Evolutionary conservation across 1,140 invertebrate species (phyloP), one percentile per base, ranked within the genome.

Genomic region (Cryptotermes secundus): DNA sequence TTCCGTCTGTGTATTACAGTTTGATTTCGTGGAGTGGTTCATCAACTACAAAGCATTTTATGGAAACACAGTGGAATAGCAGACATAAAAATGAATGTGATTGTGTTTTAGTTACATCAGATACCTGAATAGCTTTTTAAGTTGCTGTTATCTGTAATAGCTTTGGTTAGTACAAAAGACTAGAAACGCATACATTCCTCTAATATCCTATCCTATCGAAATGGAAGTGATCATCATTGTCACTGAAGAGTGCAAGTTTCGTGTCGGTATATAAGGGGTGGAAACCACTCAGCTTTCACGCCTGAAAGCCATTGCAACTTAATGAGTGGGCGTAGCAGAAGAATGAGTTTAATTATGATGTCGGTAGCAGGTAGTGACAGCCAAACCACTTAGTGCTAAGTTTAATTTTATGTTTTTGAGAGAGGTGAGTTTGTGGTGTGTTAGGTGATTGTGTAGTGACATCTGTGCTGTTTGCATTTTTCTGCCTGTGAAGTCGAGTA

Each of bases 1-100:
- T 72, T 72, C 59, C n/a, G 16, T 31, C 26, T 26, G 26, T 19
- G 59, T 72, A 72, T 31, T 31, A 31, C 59, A 72, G 59, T 72
- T 72, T 72, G 26, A 72, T 72, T 31, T 26, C n/a, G 4, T 72
- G n/a, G 59, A 72, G 59, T 72, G 59, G 59, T 72, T 72, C 31
- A 72, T 72, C 59, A 72, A n/a, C 59, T 72, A 72, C 59, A 72
- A 72, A 72, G 59, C 59, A 72, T 72, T 72, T 26, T 72, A 31
- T 72, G 59, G n/a, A 72, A 72, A 72, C 59, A 31, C 59, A 9
- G 9, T 72, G 59, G 59, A 72, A 72, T 72, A 4, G n/a, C 53
- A n/a, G 4, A 72, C 59, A 31, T 72, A 72, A 72, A 31, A 72
- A 2, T 72, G n/a, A 72, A 31, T 31, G 26, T 72, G 59, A n/a